Evolutionary conservation across 2,888 invertebrate species (phyloP).

Genomic region (Pyrgus malvae): DNA sequence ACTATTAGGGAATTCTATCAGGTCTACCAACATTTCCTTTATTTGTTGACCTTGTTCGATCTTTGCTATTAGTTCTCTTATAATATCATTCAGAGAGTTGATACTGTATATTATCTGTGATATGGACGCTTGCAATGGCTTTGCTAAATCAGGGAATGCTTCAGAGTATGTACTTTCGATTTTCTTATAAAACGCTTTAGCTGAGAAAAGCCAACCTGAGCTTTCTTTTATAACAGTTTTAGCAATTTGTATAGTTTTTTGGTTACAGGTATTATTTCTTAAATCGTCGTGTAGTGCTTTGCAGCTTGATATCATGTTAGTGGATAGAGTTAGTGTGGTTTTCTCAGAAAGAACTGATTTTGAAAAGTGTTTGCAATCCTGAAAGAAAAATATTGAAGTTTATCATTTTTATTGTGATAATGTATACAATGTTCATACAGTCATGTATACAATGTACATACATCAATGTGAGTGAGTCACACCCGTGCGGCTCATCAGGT

Average conservation of each 20-base stretch:
- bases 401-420: too few relatives aligned
- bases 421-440: too few relatives aligned
- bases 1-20: slow-evolving; percentile 76
- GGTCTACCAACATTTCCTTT: slow-evolving; percentile 56
- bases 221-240: slow-evolving; percentile 64
- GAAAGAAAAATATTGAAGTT: slow-evolving; percentile 38
- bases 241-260: slow-evolving; percentile 43
- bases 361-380: slow-evolving; percentile 76
- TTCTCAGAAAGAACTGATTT: slow-evolving; percentile 64
- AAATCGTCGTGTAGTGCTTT: slow-evolving; percentile 45
- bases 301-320: slow-evolving; percentile 46
- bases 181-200: slow-evolving; percentile 79
- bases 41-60: slow-evolving; percentile 53
- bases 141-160: slow-evolving; percentile 90
- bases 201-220: slow-evolving; percentile 77
- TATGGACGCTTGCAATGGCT: slow-evolving; percentile 86
- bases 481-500: too few relatives aligned
- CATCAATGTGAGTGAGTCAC: too few relatives aligned
- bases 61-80: slow-evolving; percentile 68
- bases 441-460: too few relatives aligned
- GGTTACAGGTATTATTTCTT: slow-evolving; percentile 38
- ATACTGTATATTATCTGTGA: slow-evolving; percentile 86
- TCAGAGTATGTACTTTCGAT: slow-evolving; percentile 79
- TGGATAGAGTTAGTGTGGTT: slow-evolving; percentile 48
- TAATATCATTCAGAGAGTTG: slow-evolving; percentile 77